Conservation (phyloP, 2,113 vertebrate genomes). For the Periophthalmus modestus region DNA sequence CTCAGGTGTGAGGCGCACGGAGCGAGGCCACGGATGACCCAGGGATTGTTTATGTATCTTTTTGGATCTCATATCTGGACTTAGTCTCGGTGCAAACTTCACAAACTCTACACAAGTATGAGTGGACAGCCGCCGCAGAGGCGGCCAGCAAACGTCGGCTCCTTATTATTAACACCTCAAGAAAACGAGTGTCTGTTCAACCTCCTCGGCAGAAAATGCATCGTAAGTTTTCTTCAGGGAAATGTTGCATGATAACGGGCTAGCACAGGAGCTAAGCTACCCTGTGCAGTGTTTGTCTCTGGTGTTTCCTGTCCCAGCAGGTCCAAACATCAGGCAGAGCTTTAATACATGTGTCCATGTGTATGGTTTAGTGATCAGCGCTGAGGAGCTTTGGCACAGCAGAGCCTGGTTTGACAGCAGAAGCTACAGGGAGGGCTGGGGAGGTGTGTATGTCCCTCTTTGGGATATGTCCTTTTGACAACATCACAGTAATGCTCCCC, state of each 20-base stretch:
- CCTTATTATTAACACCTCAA: constrained; percentile 83
- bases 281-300: constrained; percentile 10
- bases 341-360: constrained; percentile 24
- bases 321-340: constrained; percentile 5
- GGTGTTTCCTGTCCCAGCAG: constrained; percentile 19
- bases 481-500: background rate
- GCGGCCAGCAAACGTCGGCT: constrained; percentile 82
- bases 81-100: constrained; percentile 49
- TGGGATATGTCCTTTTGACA: constrained; percentile 29
- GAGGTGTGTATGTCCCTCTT: constrained; percentile 18
- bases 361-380: constrained; percentile 12
- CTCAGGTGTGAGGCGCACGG: constrained; percentile 50
- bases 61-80: constrained; percentile 46
- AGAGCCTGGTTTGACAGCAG: constrained; percentile 40
- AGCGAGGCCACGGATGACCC: constrained; percentile 69
- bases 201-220: constrained; percentile 92
- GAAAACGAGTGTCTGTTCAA: constrained; percentile 89
- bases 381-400: constrained; percentile 4
- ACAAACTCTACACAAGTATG: constrained; percentile 72
- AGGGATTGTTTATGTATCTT: constrained; percentile 68
- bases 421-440: constrained; percentile 3
- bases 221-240: constrained; percentile 81
- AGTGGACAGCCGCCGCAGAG: constrained; percentile 82
- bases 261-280: constrained; percentile 53
- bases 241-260: constrained; percentile 35